Evolutionary conservation across 2,113 vertebrate genomes (phyloP).

Genomic region (Ciconia maguari): DNA sequence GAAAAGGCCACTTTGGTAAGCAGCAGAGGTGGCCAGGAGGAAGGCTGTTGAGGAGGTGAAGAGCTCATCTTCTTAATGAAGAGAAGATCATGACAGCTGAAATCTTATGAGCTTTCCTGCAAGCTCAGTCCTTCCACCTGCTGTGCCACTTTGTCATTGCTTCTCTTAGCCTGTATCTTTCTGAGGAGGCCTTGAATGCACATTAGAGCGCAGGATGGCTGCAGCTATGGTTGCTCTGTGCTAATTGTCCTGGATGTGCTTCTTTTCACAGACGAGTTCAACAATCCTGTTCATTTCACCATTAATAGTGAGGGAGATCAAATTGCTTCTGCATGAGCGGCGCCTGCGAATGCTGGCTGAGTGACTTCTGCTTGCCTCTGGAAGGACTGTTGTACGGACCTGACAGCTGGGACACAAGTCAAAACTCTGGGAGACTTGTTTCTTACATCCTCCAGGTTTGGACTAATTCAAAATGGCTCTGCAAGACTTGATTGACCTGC

Average conservation of each 20-base stretch:
- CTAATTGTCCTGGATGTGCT: not conserved
- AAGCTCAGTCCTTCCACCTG: not conserved
- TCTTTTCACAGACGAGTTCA: conserved; percentile 81
- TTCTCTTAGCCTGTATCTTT: not conserved
- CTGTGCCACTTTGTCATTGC: not conserved
- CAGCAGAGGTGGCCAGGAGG: not conserved
- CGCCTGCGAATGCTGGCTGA: conserved; percentile 29
- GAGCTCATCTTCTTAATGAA: not conserved
- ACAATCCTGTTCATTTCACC: conserved; percentile 89
- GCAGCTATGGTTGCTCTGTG: not conserved
- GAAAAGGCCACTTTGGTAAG: not conserved
- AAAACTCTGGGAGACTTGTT: not conserved
- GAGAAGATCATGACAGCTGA: not conserved
- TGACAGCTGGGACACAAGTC: not conserved
- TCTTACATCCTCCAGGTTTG: not conserved
- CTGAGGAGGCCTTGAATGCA: not conserved
- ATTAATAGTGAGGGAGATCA: conserved; percentile 79
- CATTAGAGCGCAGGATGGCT: fast-evolving
- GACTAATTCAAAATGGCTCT: not conserved
- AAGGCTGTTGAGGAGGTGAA: not conserved
- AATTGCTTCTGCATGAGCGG: conserved; percentile 73
- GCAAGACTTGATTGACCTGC: not conserved
- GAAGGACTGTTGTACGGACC: not conserved
- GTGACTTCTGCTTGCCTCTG: conserved; percentile 27
- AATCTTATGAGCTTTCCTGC: not conserved